Conservation (phyloP, 2,797 vertebrate genomes). For the Lepus townsendii region DNA sequence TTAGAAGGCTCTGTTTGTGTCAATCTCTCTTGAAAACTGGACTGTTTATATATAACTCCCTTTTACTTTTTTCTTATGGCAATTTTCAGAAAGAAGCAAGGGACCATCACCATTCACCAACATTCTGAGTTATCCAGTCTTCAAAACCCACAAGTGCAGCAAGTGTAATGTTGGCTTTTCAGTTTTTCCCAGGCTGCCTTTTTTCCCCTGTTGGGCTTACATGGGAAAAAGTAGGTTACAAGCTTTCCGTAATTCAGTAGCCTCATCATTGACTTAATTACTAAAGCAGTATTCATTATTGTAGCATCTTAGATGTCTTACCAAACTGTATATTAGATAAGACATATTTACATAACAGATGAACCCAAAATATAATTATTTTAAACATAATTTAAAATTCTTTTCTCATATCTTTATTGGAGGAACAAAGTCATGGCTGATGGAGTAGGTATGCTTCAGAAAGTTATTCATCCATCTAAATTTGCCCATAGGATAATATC, state of each 20-base stretch:
- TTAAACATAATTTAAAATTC: background rate
- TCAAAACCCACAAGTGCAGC: background rate
- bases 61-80: background rate
- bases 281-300: background rate
- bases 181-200: background rate
- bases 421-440: background rate
- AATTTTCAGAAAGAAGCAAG: background rate
- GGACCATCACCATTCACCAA: background rate
- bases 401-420: background rate
- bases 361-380: background rate
- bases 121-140: background rate
- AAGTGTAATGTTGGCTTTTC: background rate
- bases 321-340: slow-evolving; percentile 37
- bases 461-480: background rate
- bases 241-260: background rate
- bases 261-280: background rate
- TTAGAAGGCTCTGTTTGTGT: background rate
- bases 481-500: background rate
- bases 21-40: background rate
- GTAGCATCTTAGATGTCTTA: background rate
- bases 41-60: background rate
- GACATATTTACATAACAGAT: background rate
- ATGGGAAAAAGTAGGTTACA: background rate
- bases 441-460: background rate
- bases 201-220: background rate